Evolutionary conservation across 2,797 vertebrate species (phyloP).

Genomic region (Champsocephalus esox): DNA sequence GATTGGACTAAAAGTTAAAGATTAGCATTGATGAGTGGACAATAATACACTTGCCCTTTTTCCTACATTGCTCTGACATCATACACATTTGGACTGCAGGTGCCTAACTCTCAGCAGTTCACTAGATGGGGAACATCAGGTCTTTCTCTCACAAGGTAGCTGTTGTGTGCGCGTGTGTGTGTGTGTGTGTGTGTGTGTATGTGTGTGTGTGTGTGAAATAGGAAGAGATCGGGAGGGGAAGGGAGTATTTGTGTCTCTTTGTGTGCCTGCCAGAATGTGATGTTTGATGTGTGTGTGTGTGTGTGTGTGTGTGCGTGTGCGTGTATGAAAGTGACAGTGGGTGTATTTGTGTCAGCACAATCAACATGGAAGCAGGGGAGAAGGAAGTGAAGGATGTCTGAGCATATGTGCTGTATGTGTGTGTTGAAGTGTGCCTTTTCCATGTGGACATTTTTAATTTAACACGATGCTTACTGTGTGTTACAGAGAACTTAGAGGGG

Average conservation of each 20-base stretch:
- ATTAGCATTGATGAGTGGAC: conserved; percentile 28
- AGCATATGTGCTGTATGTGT: conserved; percentile 38
- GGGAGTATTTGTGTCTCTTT: conserved; percentile 51
- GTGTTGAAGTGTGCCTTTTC: conserved; percentile 12
- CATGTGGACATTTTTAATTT: conserved; percentile 2
- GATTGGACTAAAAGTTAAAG: conserved; percentile 43
- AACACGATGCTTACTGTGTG: conserved; percentile 11
- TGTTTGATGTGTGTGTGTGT: conserved; percentile 51
- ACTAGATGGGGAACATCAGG: conserved; percentile 51
- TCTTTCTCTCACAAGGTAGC: conserved; percentile 51
- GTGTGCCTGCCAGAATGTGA: conserved; percentile 55
- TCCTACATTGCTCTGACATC: conserved; percentile 17
- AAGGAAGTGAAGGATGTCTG: conserved; percentile 52
- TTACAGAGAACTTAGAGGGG: background rate
- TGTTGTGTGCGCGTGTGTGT: background rate
- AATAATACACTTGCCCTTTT: conserved; percentile 11
- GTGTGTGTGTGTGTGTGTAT: too few species aligned
- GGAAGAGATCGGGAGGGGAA: conserved; percentile 10
- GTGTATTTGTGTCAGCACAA: conserved; percentile 66
- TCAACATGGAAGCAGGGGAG: conserved; percentile 42
- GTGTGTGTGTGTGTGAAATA: background rate
- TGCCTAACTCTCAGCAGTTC: conserved; percentile 21
- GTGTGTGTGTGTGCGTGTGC: background rate
- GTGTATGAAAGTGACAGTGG: conserved; percentile 56
- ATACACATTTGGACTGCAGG: conserved; percentile 29